phyloP scores from a whole-genome alignment of 2,888 invertebrate genomes.

The Hybos culiciformis region DNA sequence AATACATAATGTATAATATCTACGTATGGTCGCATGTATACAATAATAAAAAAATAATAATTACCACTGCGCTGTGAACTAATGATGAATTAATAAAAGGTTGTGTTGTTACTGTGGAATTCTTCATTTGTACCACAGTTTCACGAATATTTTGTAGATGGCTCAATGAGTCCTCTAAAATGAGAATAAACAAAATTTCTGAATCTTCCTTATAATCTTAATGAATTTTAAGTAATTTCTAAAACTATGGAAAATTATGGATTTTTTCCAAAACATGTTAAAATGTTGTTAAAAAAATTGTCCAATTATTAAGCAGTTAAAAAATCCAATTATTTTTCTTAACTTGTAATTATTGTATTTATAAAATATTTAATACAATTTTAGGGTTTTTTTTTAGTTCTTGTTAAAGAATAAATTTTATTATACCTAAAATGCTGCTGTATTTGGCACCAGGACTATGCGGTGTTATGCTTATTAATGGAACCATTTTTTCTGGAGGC shows the following conservation, averaged over 20 bases:
- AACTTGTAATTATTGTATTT: no score
- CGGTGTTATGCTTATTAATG: constrained; percentile 77
- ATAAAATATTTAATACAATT: no score
- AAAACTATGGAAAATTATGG: not conserved
- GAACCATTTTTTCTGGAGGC: constrained; percentile 41
- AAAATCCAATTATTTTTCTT: no score
- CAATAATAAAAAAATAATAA: not conserved
- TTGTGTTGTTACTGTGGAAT: constrained; percentile 30
- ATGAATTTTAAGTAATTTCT: not conserved
- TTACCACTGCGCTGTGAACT: constrained; percentile 25
- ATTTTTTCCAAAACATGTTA: no score
- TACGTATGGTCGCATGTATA: not conserved
- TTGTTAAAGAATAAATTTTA: not conserved
- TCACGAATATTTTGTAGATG: constrained; percentile 36
- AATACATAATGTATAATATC: not conserved
- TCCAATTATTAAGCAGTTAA: no score
- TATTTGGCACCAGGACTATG: constrained; percentile 69
- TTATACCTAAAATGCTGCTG: constrained; percentile 45
- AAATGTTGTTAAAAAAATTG: no score
- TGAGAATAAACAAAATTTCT: constrained; percentile 1
- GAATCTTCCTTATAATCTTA: not conserved
- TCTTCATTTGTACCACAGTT: constrained; percentile 37
- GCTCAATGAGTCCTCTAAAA: constrained; percentile 34
- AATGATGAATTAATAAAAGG: constrained; percentile 18
- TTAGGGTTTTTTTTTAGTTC: no score